A percentile compares a stretch with the other conserved stretches of the same genome.
phyloP scores from a whole-genome alignment of 53 echinoderm and acorn worm genomes.

The Holothuria leucospilota region DNA sequence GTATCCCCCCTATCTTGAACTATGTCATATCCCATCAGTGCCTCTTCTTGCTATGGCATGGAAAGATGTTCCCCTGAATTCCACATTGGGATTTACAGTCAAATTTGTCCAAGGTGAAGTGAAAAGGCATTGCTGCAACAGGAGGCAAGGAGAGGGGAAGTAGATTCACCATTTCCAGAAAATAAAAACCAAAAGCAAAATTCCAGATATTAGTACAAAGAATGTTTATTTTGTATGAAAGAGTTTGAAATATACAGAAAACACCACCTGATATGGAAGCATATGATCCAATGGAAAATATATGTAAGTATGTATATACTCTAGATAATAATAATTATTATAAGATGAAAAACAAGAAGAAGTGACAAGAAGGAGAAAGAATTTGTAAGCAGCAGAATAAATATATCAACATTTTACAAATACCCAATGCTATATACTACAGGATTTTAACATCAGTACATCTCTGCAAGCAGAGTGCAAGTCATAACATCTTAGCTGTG shows the following conservation, averaged over 20 bases:
- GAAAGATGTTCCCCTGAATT: too few species aligned
- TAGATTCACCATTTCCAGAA: background rate
- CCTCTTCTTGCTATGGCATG: too few species aligned
- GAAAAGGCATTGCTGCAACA: too few species aligned
- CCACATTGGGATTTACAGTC: too few species aligned
- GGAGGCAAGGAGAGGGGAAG: too few species aligned
- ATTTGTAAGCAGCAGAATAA: background rate
- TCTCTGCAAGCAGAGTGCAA: too few species aligned
- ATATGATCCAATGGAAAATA: conserved; percentile 45
- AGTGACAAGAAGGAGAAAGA: background rate
- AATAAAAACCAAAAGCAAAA: background rate
- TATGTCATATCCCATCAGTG: too few species aligned
- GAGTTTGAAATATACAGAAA: conserved; percentile 45
- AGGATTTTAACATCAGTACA: too few species aligned
- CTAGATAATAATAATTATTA: background rate
- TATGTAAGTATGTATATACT: conserved; percentile 18
- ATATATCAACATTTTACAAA: background rate
- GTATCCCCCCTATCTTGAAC: too few species aligned
- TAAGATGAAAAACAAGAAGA: background rate
- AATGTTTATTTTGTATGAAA: conserved; percentile 48
- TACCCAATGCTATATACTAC: too few species aligned
- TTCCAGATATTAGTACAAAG: conserved; percentile 25
- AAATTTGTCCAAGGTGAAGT: too few species aligned
- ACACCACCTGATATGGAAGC: conserved; percentile 50
- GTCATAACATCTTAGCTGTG: too few species aligned